Conservation (phyloP, 2,113 vertebrate species). For the Struthio camelus region DNA sequence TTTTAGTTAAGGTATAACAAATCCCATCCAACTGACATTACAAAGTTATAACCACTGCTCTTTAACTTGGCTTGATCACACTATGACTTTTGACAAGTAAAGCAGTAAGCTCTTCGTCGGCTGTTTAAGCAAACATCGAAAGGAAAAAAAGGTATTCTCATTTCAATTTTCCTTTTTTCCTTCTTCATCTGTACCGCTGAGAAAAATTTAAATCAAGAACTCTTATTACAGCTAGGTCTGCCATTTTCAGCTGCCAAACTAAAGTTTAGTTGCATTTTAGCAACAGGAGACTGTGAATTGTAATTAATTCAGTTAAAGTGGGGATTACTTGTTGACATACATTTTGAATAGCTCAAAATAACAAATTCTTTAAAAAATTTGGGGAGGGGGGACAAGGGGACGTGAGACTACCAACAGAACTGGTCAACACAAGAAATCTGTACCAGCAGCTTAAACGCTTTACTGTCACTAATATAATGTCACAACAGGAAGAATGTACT, state of each 20-base stretch:
- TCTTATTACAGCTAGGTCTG: constrained; percentile 4
- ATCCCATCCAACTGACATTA: background rate
- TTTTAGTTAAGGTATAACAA: background rate
- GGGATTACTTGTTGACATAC: constrained; percentile 32
- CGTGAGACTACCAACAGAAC: background rate
- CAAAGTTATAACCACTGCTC: background rate
- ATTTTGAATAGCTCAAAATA: constrained; percentile 8
- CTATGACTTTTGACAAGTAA: background rate
- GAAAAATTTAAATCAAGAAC: background rate
- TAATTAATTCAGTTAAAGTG: constrained; percentile 11
- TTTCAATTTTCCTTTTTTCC: background rate
- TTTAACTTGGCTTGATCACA: background rate
- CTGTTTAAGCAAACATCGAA: background rate
- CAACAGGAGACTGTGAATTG: background rate
- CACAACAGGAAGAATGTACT: background rate
- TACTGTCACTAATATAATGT: background rate
- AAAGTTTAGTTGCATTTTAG: constrained; percentile 51
- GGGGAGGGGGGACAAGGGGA: background rate
- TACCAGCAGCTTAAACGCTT: background rate
- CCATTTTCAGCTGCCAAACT: constrained; percentile 49
- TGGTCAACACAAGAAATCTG: background rate
- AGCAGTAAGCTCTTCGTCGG: background rate
- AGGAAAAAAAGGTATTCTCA: background rate
- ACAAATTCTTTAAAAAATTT: background rate
- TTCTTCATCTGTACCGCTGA: background rate